Percentiles rank a stretch among this genome's conserved stretches.
Evolutionary conservation across 2,797 vertebrate genomes (phyloP).

Genomic region (Bradypus variegatus): DNA sequence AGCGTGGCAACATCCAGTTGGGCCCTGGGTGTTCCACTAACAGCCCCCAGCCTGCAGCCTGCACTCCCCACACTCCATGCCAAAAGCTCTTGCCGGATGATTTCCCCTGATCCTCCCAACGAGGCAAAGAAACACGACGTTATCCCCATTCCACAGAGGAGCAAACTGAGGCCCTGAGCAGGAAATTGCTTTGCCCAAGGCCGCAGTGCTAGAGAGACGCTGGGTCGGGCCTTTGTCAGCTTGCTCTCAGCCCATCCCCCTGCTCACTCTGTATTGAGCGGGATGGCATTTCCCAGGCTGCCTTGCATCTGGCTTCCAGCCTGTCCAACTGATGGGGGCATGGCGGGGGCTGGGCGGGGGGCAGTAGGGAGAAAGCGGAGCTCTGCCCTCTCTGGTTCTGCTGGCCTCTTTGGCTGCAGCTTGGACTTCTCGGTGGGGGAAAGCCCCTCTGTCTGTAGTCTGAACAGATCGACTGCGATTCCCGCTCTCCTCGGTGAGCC

Average conservation of each 20-base stretch:
- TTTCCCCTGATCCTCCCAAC: neutral
- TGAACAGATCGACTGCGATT: neutral
- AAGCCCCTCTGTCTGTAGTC: neutral
- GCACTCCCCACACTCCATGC: too few species aligned
- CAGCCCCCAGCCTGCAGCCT: neutral
- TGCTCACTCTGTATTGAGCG: too few species aligned
- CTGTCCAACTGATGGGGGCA: accelerated
- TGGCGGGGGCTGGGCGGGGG: neutral
- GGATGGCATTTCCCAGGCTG: neutral
- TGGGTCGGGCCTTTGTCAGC: accelerated
- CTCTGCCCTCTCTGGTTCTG: neutral
- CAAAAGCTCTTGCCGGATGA: neutral
- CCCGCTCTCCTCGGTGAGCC: neutral
- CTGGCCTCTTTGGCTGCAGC: neutral
- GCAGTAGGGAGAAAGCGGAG: neutral
- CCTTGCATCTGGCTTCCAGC: neutral
- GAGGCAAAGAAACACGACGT: neutral
- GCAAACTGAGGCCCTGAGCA: neutral
- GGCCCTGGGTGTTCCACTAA: accelerated
- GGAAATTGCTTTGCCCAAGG: neutral
- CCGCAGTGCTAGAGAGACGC: too few species aligned
- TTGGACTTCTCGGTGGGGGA: neutral
- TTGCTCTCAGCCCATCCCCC: too few species aligned
- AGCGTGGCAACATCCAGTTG: too few species aligned
- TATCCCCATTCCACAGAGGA: neutral